Evolutionary conservation across 2,113 vertebrate genomes (phyloP).

Genomic region (Myiagra hebetior): DNA sequence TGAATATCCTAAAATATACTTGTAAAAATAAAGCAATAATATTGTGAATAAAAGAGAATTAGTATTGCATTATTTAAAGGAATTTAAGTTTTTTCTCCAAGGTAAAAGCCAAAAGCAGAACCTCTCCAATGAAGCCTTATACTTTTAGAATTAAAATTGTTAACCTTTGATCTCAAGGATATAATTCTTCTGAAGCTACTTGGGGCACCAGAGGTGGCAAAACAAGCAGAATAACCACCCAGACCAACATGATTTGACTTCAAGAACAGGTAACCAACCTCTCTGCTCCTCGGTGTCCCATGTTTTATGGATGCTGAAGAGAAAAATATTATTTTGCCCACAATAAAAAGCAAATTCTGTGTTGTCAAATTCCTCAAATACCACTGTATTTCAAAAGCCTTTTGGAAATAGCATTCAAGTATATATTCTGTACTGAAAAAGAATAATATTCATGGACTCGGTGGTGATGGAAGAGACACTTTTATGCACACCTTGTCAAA

Average conservation of each 20-base stretch:
- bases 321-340: neutral
- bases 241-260: neutral
- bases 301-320: neutral
- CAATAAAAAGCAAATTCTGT: neutral
- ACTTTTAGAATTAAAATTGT: neutral
- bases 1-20: neutral
- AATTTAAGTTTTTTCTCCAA: neutral
- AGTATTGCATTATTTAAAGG: neutral
- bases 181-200: neutral
- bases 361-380: neutral
- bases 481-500: conserved; percentile 28
- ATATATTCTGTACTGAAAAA: neutral
- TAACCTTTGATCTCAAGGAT: neutral
- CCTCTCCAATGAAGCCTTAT: neutral
- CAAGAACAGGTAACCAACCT: neutral
- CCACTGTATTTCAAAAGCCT: neutral
- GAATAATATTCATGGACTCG: neutral
- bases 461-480: conserved; percentile 1
- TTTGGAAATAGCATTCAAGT: neutral
- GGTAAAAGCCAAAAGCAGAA: neutral
- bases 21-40: neutral
- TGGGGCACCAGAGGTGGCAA: neutral
- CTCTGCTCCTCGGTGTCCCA: neutral
- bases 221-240: neutral
- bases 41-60: neutral